Percentiles rank a stretch among this genome's conserved stretches.
These are phyloP conservation scores for Patella ulyssiponensis DNA, from an alignment of 2,888 invertebrate species.

Conservation along the genomic window DNA sequence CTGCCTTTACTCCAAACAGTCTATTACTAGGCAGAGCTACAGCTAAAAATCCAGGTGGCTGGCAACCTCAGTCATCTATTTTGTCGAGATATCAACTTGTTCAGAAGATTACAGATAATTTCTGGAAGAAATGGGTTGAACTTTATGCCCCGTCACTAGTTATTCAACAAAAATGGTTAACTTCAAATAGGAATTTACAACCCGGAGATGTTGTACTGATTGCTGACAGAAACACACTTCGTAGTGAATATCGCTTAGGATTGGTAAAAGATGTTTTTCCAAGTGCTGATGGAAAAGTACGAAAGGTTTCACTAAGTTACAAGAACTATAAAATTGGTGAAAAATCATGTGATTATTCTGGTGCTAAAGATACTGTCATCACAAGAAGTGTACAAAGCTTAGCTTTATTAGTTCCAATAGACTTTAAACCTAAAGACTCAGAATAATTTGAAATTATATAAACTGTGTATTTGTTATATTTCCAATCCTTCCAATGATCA, in stretches of 20 bases:
- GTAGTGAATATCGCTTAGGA: conserved; percentile 10
- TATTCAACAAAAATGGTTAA: conserved; percentile 2
- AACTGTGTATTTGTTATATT: too few species aligned
- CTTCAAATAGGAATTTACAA: conserved; percentile 12
- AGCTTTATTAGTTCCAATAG: background rate
- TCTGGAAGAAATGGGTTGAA: background rate
- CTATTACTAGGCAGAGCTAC: conserved; percentile 12
- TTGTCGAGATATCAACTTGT: background rate
- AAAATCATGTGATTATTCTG: background rate
- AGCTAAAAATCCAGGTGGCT: conserved; percentile 18
- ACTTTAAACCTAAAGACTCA: background rate
- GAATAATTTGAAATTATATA: too few species aligned
- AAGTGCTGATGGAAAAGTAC: conserved; percentile 15
- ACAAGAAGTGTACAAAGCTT: background rate
- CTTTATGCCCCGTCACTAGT: background rate
- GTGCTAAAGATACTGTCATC: conserved; percentile 3
- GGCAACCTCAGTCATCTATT: conserved; percentile 1
- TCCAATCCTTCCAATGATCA: too few species aligned
- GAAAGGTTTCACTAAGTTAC: conserved; percentile 14
- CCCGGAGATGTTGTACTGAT: conserved; percentile 14
- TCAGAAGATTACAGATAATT: background rate
- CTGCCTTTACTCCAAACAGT: conserved; percentile 16
- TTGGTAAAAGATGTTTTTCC: conserved; percentile 18
- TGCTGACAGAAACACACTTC: conserved; percentile 16
- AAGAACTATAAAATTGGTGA: conserved; percentile 22